phyloP scores from a whole-genome alignment of 2,113 vertebrate genomes.

The Ciconia stormi region DNA sequence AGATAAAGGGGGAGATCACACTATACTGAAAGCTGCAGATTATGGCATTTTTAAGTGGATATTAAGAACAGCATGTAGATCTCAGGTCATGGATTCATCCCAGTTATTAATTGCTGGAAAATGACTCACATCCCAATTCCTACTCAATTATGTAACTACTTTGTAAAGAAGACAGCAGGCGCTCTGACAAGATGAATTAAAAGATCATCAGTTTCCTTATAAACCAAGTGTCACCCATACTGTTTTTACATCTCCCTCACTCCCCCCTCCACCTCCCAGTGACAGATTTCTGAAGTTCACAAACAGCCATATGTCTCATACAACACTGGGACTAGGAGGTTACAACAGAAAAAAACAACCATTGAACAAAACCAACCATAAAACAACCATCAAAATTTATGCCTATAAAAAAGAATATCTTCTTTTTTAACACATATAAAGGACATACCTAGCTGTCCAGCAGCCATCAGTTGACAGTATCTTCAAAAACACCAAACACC shows the following conservation, averaged over 20 bases:
- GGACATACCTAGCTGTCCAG: neutral
- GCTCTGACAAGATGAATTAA: conserved; percentile 21
- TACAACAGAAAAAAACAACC: neutral
- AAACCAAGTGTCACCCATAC: neutral
- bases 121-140: neutral
- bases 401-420: neutral
- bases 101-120: conserved; percentile 13
- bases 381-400: neutral
- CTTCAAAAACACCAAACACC: neutral
- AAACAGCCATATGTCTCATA: neutral
- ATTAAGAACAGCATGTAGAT: neutral
- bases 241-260: neutral
- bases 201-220: neutral
- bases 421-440: neutral
- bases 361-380: neutral
- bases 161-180: neutral
- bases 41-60: neutral
- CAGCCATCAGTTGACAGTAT: neutral
- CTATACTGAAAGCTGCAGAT: neutral
- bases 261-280: neutral
- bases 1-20: neutral
- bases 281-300: neutral
- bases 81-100: neutral
- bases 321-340: neutral
- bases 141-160: neutral